These are phyloP conservation scores for Acronicta aceris DNA, from an alignment of 2,888 invertebrate species.

Conservation along the genomic window DNA sequence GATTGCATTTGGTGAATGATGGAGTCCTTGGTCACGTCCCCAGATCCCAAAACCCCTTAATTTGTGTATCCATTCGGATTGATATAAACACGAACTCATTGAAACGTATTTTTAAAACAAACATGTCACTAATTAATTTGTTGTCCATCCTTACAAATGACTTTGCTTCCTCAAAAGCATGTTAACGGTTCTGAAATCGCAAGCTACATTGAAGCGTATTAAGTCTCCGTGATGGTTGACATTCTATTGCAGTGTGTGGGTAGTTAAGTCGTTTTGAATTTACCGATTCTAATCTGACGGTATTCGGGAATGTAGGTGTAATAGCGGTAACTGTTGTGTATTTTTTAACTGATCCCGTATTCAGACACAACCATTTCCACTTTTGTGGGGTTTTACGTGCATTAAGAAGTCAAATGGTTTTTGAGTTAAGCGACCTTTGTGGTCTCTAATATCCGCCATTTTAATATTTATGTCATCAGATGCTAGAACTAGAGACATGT, in stretches of 20 bases:
- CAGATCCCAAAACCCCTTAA: neutral
- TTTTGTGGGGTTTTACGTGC: constrained; percentile 1
- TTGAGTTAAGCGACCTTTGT: constrained; percentile 12
- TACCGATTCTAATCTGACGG: neutral
- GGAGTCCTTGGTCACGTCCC: no score
- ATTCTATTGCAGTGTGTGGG: neutral
- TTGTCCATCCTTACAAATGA: constrained; percentile 11
- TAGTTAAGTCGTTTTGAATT: neutral
- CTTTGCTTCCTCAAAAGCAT: neutral
- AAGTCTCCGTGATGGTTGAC: neutral
- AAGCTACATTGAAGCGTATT: neutral
- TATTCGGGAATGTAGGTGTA: constrained; percentile 15
- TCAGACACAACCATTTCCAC: constrained; percentile 3
- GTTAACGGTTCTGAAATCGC: neutral
- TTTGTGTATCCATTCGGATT: constrained; percentile 13
- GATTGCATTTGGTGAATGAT: no score
- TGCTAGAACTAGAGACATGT: no score
- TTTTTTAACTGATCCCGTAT: constrained; percentile 21
- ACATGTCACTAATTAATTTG: constrained; percentile 33
- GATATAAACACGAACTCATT: constrained; percentile 16
- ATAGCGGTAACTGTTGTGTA: constrained; percentile 25
- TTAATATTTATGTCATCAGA: no score
- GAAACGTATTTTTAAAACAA: constrained; percentile 12
- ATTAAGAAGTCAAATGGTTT: constrained; percentile 20
- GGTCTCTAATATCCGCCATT: neutral